A percentile compares a stretch with the other conserved stretches of the same genome.
Conservation (phyloP, 2,113 vertebrate species). For the Ictalurus punctatus region DNA sequence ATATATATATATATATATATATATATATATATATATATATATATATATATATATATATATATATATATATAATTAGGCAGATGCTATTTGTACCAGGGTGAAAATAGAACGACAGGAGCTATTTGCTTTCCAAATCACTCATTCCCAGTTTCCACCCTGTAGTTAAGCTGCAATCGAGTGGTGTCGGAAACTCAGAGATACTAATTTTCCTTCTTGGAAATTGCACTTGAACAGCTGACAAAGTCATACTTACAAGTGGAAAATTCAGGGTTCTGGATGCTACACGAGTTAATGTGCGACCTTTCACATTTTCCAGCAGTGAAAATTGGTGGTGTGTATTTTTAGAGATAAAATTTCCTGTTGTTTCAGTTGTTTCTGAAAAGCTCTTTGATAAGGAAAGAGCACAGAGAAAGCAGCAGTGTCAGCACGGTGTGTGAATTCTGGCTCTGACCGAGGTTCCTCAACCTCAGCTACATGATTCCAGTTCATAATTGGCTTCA, state of each 20-base stretch:
- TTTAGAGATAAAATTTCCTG: background rate
- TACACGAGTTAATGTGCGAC: background rate
- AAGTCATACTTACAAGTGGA: slow-evolving; percentile 10
- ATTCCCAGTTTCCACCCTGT: background rate
- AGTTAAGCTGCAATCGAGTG: background rate
- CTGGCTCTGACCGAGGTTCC: background rate
- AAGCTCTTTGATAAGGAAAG: background rate
- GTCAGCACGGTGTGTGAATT: background rate
- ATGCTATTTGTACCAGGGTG: background rate
- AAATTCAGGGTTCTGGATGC: background rate
- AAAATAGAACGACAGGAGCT: background rate
- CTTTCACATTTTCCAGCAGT: background rate
- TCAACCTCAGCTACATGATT: background rate
- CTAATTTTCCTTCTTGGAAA: background rate
- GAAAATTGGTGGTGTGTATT: slow-evolving; percentile 8
- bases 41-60: background rate
- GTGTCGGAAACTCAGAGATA: background rate
- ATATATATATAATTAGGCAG: background rate
- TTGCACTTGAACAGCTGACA: background rate
- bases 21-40: background rate
- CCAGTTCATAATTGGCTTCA: background rate
- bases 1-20: background rate
- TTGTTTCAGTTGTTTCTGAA: background rate
- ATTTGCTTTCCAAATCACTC: background rate
- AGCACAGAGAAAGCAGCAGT: background rate